These are phyloP conservation scores for Oscheius sp. DNA, from an alignment of 2,888 invertebrate species.

Conservation along the genomic window DNA sequence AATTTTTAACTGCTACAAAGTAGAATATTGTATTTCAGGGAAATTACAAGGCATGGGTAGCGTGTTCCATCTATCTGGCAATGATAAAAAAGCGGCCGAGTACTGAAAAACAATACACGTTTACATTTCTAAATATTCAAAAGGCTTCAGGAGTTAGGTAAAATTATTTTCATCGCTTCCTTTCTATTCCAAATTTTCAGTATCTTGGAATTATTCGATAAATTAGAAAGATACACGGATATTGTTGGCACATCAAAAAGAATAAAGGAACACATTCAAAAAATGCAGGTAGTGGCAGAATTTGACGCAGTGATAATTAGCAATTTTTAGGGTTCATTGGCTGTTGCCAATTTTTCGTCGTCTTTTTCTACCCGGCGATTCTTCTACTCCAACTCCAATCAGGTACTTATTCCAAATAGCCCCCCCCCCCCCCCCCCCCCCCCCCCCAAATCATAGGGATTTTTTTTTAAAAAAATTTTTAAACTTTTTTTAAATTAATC, in stretches of 20 bases:
- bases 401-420: too few relatives aligned
- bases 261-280: constrained; percentile 83
- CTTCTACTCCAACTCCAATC: too few relatives aligned
- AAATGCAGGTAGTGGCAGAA: constrained; percentile 75
- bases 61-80: constrained; percentile 22
- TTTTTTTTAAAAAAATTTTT: too few relatives aligned
- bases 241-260: constrained; percentile 89
- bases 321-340: constrained; percentile 84
- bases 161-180: not conserved
- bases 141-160: not conserved
- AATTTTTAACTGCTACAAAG: too few relatives aligned
- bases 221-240: constrained; percentile 93
- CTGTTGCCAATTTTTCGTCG: constrained; percentile 88
- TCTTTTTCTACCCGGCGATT: constrained; percentile 82
- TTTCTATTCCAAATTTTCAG: constrained; percentile 76
- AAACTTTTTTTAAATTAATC: too few relatives aligned
- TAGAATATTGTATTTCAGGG: constrained; percentile 10
- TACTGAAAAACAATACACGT: not conserved
- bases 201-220: constrained; percentile 90
- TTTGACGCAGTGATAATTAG: not conserved
- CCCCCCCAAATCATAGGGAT: too few relatives aligned
- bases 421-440: too few relatives aligned
- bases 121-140: not conserved
- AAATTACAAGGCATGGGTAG: constrained; percentile 25
- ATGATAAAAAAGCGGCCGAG: constrained; percentile 20